phyloP scores from a whole-genome alignment of 2,797 vertebrate species.

The Thalassophryne amazonica region DNA sequence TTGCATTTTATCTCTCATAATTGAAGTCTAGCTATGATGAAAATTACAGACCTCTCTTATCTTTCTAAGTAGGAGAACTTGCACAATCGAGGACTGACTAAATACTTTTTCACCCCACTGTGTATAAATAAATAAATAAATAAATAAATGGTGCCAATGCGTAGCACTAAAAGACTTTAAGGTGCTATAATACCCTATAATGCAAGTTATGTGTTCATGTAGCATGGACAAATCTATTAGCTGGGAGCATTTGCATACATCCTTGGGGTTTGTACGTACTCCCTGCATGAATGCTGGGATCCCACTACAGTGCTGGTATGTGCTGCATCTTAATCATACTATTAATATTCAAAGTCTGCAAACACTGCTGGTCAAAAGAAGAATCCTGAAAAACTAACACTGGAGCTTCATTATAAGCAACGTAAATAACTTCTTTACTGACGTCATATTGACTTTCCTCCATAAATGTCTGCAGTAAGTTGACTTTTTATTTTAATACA shows the following conservation, averaged over 20 bases:
- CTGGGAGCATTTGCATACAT: constrained; percentile 35
- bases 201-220: constrained; percentile 42
- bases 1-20: no score
- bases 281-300: constrained; percentile 33
- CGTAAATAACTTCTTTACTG: background rate
- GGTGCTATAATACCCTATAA: constrained; percentile 21
- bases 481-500: background rate
- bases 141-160: no score
- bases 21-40: no score
- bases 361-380: constrained; percentile 22
- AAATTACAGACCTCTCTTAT: no score
- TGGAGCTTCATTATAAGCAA: constrained; percentile 4
- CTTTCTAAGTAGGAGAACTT: no score
- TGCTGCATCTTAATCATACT: constrained; percentile 57
- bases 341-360: constrained; percentile 61
- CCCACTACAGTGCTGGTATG: constrained; percentile 35
- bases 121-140: no score
- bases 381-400: constrained; percentile 22
- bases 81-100: no score
- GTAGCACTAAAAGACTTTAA: constrained; percentile 11
- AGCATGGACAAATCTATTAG: constrained; percentile 38
- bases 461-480: background rate
- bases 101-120: no score
- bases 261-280: constrained; percentile 45
- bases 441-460: background rate